Evolutionary conservation across 37 sponge, comb jelly and placozoan species (phyloP), one percentile per base, ranked within the genome.

Genomic region (Crambe crambe): DNA sequence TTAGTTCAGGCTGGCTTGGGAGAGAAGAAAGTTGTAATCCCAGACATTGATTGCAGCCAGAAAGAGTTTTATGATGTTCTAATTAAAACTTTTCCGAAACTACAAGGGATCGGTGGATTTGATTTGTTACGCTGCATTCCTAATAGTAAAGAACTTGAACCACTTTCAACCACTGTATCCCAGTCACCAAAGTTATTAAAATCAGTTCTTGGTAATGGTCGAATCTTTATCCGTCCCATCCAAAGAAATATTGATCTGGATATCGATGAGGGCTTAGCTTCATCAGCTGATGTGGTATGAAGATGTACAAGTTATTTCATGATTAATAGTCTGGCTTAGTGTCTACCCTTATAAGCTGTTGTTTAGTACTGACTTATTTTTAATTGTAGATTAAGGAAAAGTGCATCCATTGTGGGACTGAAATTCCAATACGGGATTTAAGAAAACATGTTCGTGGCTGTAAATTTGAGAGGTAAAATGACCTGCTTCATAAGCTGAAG

Each of bases 1-100:
- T 62, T 86, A 23, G 26, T 86, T 26, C 25, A 39, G 47, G 79
- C 86, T 60, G 86, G 86, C 18, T 62, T 80, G 17, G 87, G 87
- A 5, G 87, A 80, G 36, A 79, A 86, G 75, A 69, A 35, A 27
- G 62, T 78, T 58, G 70, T 38, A n/a, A 77, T 77, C 54, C 26
- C 36, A 25, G 21, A 27, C 26, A 67, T 83, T 23, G 39, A 44
- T 31, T 26, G 35, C 0, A 63, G 39, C 32, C 67, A 36, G 1
- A 72, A 67, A 32, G 59, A 77, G 31, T 85, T 85, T 78, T 17
- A 68, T 31, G 86, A 77, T 60, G 27, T 70, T 41, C 43, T 84
- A 54, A 62, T 25, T 3, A 41, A 38, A 17, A 56, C 21, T 22
- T 85, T 34, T 75, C 75, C 75, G 17, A 75, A 75, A 32, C 75